Conservation (phyloP, 2,797 vertebrate genomes). For the Menidia menidia region DNA sequence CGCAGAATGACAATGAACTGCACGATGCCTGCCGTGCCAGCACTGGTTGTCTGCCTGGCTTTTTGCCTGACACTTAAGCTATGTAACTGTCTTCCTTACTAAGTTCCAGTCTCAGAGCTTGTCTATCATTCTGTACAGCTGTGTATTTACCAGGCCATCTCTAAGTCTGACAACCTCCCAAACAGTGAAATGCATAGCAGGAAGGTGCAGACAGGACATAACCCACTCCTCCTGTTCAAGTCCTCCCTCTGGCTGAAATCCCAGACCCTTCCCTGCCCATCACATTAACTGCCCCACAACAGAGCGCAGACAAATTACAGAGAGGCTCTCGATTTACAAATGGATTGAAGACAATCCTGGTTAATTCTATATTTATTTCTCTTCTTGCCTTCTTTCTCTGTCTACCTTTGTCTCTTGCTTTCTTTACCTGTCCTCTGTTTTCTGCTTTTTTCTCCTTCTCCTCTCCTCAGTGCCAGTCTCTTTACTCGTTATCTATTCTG, state of each 20-base stretch:
- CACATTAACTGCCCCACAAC: slow-evolving; percentile 48
- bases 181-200: slow-evolving; percentile 47
- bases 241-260: slow-evolving; percentile 65
- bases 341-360: slow-evolving; percentile 48
- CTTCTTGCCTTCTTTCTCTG: slow-evolving; percentile 17
- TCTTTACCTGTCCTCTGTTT: slow-evolving; percentile 44
- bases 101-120: slow-evolving; percentile 43
- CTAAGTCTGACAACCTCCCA: slow-evolving; percentile 54
- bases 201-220: slow-evolving; percentile 51
- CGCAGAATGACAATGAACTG: slow-evolving; percentile 71
- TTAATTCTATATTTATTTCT: slow-evolving; percentile 51
- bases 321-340: slow-evolving; percentile 28
- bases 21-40: slow-evolving; percentile 48
- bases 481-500: slow-evolving; percentile 76
- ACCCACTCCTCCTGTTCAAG: slow-evolving; percentile 61
- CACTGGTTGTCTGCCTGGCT: slow-evolving; percentile 63
- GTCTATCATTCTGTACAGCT: slow-evolving; percentile 58
- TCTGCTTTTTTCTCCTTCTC: slow-evolving; percentile 7
- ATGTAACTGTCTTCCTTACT: slow-evolving; percentile 47
- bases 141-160: slow-evolving; percentile 55
- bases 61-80: slow-evolving; percentile 62
- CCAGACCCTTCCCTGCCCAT: slow-evolving; percentile 61
- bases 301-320: slow-evolving; percentile 43
- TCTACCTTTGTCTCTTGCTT: slow-evolving; percentile 3
- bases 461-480: slow-evolving; percentile 47